phyloP scores from a whole-genome alignment of 2,113 vertebrate species.

The Nestor notabilis region DNA sequence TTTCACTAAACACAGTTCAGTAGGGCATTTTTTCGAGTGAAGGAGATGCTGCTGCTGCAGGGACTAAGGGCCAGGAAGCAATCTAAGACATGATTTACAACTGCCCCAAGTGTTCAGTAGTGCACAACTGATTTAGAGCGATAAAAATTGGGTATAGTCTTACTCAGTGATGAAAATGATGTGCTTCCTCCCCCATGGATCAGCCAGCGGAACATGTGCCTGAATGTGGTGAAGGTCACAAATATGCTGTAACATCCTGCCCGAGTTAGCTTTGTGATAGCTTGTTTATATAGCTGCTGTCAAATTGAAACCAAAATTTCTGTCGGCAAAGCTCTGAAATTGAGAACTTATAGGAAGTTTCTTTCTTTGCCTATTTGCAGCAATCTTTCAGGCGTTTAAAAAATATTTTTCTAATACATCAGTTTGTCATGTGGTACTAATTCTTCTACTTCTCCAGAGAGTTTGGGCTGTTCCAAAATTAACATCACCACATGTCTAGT shows the following conservation, averaged over 20 bases:
- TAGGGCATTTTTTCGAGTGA: neutral
- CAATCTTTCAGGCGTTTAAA: neutral
- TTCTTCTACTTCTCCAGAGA: conserved; percentile 27
- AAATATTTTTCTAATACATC: conserved; percentile 44
- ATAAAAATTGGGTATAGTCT: neutral
- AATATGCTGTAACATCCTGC: accelerated
- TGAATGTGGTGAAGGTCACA: neutral
- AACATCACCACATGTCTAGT: conserved; percentile 48
- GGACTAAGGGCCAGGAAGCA: neutral
- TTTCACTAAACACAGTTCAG: neutral
- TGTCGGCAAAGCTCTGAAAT: neutral
- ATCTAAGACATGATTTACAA: neutral
- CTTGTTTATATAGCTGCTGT: neutral
- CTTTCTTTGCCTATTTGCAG: neutral
- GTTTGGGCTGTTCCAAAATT: conserved; percentile 53
- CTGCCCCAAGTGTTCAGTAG: neutral
- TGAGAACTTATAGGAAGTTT: neutral
- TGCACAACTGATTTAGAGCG: neutral
- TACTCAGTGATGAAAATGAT: accelerated
- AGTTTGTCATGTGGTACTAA: neutral
- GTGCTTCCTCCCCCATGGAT: accelerated
- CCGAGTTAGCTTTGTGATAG: neutral
- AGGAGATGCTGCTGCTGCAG: neutral
- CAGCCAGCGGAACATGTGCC: neutral
- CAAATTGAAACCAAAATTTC: neutral